A percentile compares a stretch with the other conserved stretches of the same genome.
phyloP scores from a whole-genome alignment of 2,888 invertebrate genomes.

The Stramonita haemastoma region DNA sequence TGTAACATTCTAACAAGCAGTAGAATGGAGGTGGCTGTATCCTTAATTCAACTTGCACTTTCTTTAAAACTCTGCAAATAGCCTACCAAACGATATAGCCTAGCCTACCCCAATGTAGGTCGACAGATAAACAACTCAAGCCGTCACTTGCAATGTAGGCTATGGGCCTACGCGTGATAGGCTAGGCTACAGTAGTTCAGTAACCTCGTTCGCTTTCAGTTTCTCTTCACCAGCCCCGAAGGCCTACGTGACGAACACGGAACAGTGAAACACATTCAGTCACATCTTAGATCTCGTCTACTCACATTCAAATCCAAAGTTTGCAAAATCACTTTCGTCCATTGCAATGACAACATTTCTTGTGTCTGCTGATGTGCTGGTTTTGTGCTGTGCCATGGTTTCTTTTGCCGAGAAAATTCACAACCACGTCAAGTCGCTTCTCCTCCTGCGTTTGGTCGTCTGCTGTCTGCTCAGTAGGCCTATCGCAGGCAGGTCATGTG shows the following conservation, averaged over 20 bases:
- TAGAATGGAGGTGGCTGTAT: too few relatives aligned
- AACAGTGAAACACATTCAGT: background rate
- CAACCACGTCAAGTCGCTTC: background rate
- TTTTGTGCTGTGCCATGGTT: background rate
- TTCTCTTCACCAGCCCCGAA: background rate
- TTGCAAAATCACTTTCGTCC: conserved; percentile 64
- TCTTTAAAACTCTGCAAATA: too few relatives aligned
- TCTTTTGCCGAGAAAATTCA: background rate
- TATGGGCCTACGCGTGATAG: background rate
- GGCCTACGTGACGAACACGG: background rate
- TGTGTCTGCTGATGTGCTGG: conserved; percentile 40
- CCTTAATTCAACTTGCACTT: too few relatives aligned
- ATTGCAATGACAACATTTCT: conserved; percentile 63
- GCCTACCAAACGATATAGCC: too few relatives aligned
- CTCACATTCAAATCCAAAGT: conserved; percentile 67
- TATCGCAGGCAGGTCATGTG: conserved; percentile 1
- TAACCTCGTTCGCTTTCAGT: background rate
- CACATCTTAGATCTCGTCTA: conserved; percentile 25
- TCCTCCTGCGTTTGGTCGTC: background rate
- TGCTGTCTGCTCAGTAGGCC: background rate
- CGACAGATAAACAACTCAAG: too few relatives aligned
- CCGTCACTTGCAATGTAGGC: background rate
- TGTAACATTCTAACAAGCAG: too few relatives aligned
- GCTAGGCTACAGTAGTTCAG: background rate
- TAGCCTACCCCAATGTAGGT: too few relatives aligned